These are phyloP conservation scores for Patella caerulea DNA, from an alignment of 2,888 invertebrate species.

Conservation along the genomic window DNA sequence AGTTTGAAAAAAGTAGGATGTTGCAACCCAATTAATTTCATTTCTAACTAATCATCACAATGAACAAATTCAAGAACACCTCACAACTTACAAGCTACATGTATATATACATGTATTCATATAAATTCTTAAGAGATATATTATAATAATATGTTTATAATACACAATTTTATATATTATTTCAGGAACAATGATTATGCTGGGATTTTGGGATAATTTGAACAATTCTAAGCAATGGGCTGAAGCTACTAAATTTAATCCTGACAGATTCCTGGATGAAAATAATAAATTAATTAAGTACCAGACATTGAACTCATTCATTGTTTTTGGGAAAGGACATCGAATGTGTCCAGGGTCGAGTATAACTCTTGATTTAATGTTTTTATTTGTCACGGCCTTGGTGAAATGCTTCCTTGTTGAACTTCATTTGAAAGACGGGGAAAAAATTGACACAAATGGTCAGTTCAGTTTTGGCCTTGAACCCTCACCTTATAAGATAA, in stretches of 20 bases:
- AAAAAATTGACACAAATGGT: neutral
- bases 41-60: no score
- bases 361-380: neutral
- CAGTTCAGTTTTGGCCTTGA: neutral
- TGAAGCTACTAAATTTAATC: neutral
- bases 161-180: neutral
- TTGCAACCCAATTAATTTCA: no score
- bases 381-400: neutral
- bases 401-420: neutral
- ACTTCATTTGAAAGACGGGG: neutral
- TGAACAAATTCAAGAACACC: no score
- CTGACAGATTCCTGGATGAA: neutral
- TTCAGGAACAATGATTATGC: neutral
- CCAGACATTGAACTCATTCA: neutral
- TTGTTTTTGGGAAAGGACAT: neutral
- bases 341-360: neutral
- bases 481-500: neutral
- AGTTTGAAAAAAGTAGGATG: no score
- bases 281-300: neutral
- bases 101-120: no score
- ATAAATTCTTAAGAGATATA: no score
- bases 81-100: no score
- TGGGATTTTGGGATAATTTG: neutral
- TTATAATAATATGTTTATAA: no score
- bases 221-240: neutral